Base-by-base conservation (phyloP, 2,113 vertebrate genomes). In the Bubalus kerabau region DNA sequence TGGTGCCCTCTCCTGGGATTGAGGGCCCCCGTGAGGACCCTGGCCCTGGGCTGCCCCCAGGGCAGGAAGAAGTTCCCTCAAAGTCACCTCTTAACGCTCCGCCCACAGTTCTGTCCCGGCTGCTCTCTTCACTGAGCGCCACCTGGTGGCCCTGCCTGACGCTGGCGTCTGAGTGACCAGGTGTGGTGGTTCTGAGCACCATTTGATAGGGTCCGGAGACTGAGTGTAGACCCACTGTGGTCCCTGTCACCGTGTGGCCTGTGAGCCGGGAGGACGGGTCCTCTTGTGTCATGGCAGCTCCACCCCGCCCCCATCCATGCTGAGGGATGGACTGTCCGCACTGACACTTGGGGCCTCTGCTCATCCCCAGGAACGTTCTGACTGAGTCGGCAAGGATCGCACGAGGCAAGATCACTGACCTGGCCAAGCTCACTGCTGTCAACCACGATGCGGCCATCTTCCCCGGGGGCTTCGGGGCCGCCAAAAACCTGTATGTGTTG, bases 321-420 rank as follows among this genome's bases (percentile, higher is more conserved):
- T 71, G 67, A 71, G 67, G 19, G 67, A 40, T 40, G 19, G n/a
- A 23, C 26, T 7, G 30, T 5, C 13, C 13, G 13, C 7, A 1
- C 26, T 46, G 19, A 76, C 9, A 17, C 12, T 71, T 14, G 0
- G 4, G n/a, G 6, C 13, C 23, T 15, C 26, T 83, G 24, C 4
- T 60, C 87, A 94, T 46, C 85, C 90, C 86, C 94, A 99, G 99
- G 98, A 99, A 99, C 0, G 98, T 99, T 81, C 98, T 99, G 97
- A 98, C 99, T 62, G 99, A 99, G 97, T 99, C 99, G 0, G 99
- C 99, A 3, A 99, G 99, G 46, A 99, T 99, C 1, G 99, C 99
- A 95, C 99, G 99, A 64, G 99, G 99, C 15, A 99, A 99, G 36
- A 99, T 99, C 96, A 40, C 97, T 0, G 99, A 99, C 95, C 98